Evolutionary conservation across 2,797 vertebrate species (phyloP).

Genomic region (Australoheros facetus): DNA sequence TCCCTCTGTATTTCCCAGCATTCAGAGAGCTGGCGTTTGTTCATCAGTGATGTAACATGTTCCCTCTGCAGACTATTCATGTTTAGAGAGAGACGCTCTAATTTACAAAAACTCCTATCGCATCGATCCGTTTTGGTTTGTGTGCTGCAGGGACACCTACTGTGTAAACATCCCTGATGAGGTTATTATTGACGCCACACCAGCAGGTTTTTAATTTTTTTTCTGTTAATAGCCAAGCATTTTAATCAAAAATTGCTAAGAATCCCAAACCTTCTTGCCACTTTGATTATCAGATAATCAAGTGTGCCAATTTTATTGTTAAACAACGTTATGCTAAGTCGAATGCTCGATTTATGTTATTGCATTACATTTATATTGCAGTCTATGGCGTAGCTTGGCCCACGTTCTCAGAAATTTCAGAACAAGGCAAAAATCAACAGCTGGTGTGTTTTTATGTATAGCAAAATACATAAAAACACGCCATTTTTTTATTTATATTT

Average conservation of each 20-base stretch:
- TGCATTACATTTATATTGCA: no score
- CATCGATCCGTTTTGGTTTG: slow-evolving; percentile 4
- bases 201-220: neutral
- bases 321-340: no score
- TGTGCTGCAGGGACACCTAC: neutral
- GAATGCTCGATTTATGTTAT: no score
- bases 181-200: neutral
- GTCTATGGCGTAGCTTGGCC: neutral
- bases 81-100: slow-evolving; percentile 4
- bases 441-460: no score
- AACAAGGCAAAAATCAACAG: no score
- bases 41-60: slow-evolving; percentile 68
- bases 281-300: no score
- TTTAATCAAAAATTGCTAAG: no score
- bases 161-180: neutral
- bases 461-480: no score
- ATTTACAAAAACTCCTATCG: neutral
- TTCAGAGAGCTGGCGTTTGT: slow-evolving; percentile 49
- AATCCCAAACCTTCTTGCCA: no score
- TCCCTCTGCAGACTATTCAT: slow-evolving; percentile 35
- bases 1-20: slow-evolving; percentile 37
- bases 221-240: no score
- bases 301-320: no score
- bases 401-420: no score
- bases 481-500: neutral